A percentile compares a stretch with the other conserved stretches of the same genome.
Conservation (phyloP, 2,888 invertebrate species). For the Macaria liturata region DNA sequence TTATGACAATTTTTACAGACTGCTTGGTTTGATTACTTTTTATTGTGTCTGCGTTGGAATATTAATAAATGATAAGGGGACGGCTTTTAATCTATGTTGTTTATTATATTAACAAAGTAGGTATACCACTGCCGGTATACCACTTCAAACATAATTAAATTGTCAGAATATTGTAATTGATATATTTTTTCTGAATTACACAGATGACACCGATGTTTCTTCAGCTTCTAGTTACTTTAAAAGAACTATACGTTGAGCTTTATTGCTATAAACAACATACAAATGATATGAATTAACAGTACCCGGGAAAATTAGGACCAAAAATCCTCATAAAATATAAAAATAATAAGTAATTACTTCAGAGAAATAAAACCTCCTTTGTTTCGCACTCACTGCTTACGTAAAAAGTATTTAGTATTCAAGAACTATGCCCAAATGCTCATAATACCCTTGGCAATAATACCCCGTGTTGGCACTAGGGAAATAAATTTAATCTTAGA, state of each 20-base stretch:
- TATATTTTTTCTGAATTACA: too few species aligned
- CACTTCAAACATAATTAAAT: too few species aligned
- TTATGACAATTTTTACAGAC: constrained; percentile 3
- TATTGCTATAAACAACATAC: too few species aligned
- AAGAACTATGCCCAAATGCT: constrained; percentile 33
- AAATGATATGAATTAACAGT: too few species aligned
- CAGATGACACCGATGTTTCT: too few species aligned
- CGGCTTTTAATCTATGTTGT: background rate
- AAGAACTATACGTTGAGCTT: too few species aligned
- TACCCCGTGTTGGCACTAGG: constrained; percentile 45
- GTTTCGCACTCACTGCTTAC: constrained; percentile 2
- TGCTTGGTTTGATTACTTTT: background rate
- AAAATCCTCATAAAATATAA: too few species aligned
- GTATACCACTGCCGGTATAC: too few species aligned
- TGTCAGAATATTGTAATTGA: too few species aligned
- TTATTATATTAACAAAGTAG: too few species aligned
- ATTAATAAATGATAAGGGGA: background rate
- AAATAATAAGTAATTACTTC: background rate
- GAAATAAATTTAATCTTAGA: constrained; percentile 67
- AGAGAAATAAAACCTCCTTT: constrained; percentile 26
- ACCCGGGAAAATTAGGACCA: too few species aligned
- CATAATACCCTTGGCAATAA: constrained; percentile 44
- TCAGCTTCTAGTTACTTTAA: too few species aligned
- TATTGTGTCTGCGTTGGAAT: background rate
- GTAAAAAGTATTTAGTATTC: constrained; percentile 29